A percentile compares a stretch with the other conserved stretches of the same genome.
Conservation (phyloP, 2,888 invertebrate genomes). For the Pasiphila rectangulata region DNA sequence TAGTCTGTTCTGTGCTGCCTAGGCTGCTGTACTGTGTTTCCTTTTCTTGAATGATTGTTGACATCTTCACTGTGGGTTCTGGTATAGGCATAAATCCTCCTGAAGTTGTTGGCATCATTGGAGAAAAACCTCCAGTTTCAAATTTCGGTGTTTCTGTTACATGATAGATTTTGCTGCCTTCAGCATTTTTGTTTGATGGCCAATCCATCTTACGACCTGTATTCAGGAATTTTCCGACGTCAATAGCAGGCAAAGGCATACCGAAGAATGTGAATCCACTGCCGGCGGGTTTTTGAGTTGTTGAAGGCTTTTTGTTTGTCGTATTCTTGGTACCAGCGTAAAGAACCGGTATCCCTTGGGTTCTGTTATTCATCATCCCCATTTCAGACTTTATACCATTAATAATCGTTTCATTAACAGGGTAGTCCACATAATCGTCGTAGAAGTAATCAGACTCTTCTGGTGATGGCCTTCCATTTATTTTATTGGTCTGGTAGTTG, state of each 20-base stretch:
- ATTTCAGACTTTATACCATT: conserved; percentile 60
- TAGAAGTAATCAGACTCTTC: conserved; percentile 91
- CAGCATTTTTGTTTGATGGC: conserved; percentile 61
- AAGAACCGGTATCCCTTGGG: conserved; percentile 81
- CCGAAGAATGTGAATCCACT: conserved; percentile 92
- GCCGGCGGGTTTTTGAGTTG: conserved; percentile 69
- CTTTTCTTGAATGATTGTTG: conserved; percentile 40
- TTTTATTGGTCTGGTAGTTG: conserved; percentile 68
- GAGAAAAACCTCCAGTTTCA: conserved; percentile 88
- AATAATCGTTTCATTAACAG: conserved; percentile 82
- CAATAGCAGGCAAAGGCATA: conserved; percentile 87
- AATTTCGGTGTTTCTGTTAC: conserved; percentile 81
- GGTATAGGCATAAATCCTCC: conserved; percentile 87
- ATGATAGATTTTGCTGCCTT: conserved; percentile 59
- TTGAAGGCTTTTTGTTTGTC: conserved; percentile 48
- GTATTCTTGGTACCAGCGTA: conserved; percentile 60
- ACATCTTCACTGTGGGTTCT: conserved; percentile 55
- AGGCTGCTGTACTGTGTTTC: conserved; percentile 44
- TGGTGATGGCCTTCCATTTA: conserved; percentile 82
- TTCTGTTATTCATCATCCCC: conserved; percentile 51
- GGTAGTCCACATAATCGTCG: conserved; percentile 90
- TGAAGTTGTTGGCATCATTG: conserved; percentile 85
- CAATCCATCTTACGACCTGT: conserved; percentile 72
- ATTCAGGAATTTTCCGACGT: conserved; percentile 84
- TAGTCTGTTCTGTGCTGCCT: conserved; percentile 44